These are phyloP conservation scores for Sebastiscus tertius DNA, from an alignment of 2,797 vertebrate species.

Conservation along the genomic window DNA sequence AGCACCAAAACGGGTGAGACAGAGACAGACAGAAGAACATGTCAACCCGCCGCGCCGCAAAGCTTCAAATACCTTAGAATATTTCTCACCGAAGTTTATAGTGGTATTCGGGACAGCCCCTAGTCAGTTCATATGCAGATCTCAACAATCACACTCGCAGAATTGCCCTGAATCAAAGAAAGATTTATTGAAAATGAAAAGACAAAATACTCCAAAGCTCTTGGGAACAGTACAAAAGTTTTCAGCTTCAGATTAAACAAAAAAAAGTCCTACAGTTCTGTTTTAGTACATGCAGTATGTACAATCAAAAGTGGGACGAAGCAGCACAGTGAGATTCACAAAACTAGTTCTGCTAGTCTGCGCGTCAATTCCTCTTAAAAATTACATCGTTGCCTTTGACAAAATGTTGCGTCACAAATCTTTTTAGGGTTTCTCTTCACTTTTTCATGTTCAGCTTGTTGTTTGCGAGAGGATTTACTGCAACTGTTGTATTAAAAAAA, in stretches of 20 bases:
- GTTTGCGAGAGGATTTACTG: not conserved
- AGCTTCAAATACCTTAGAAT: no score
- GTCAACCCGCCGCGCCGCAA: rapidly evolving
- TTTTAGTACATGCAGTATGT: slow-evolving; percentile 66
- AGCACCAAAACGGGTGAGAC: no score
- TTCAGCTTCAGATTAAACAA: slow-evolving; percentile 50
- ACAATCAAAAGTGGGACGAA: slow-evolving; percentile 46
- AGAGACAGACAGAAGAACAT: no score
- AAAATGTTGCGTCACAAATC: not conserved
- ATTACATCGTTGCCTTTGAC: slow-evolving; percentile 10
- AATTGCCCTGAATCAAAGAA: slow-evolving; percentile 59
- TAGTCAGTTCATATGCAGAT: not conserved
- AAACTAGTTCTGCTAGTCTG: slow-evolving; percentile 26
- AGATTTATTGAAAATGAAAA: slow-evolving; percentile 79
- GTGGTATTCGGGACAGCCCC: no score
- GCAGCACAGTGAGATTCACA: slow-evolving; percentile 37
- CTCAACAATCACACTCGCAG: slow-evolving; percentile 5
- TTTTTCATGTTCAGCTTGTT: not conserved
- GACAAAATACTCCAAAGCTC: slow-evolving; percentile 62
- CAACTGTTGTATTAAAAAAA: slow-evolving; percentile 15
- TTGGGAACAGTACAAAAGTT: slow-evolving; percentile 72
- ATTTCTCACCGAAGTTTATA: no score
- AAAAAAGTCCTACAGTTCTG: slow-evolving; percentile 39
- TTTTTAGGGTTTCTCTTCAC: not conserved
- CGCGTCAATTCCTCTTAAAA: slow-evolving; percentile 17